phyloP scores from a whole-genome alignment of 2,888 invertebrate species.

The Leucophenga maculata region DNA sequence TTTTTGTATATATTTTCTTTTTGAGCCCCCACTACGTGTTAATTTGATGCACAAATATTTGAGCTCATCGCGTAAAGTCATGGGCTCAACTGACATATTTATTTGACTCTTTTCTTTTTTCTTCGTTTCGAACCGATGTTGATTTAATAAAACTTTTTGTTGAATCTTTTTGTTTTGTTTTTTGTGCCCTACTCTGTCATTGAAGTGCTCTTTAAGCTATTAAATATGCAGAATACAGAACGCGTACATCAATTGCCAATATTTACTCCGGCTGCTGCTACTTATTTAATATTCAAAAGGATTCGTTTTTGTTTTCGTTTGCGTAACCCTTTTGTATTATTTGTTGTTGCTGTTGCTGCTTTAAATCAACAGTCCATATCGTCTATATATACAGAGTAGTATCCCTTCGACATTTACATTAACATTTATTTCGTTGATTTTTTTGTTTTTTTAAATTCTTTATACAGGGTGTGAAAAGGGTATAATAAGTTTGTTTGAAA shows the following conservation, averaged over 20 bases:
- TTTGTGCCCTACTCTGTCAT: conserved; percentile 1
- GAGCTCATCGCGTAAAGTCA: too few relatives aligned
- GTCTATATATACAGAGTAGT: neutral
- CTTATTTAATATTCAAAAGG: conserved; percentile 20
- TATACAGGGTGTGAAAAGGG: too few relatives aligned
- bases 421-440: neutral
- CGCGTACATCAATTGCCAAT: conserved; percentile 6
- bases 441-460: neutral
- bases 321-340: neutral
- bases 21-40: conserved; percentile 21
- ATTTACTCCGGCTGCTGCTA: neutral
- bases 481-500: too few relatives aligned
- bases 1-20: conserved; percentile 33
- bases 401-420: neutral
- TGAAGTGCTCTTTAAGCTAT: neutral
- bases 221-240: conserved; percentile 3
- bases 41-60: conserved; percentile 16
- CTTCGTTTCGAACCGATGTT: conserved; percentile 5
- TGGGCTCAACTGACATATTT: neutral
- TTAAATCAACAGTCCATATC: neutral
- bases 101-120: conserved; percentile 1
- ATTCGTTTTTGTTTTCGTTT: neutral
- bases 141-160: neutral
- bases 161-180: neutral
- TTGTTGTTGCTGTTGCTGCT: neutral